phyloP scores from a whole-genome alignment of 1,140 invertebrate species.

The Drosophila guanche region DNA sequence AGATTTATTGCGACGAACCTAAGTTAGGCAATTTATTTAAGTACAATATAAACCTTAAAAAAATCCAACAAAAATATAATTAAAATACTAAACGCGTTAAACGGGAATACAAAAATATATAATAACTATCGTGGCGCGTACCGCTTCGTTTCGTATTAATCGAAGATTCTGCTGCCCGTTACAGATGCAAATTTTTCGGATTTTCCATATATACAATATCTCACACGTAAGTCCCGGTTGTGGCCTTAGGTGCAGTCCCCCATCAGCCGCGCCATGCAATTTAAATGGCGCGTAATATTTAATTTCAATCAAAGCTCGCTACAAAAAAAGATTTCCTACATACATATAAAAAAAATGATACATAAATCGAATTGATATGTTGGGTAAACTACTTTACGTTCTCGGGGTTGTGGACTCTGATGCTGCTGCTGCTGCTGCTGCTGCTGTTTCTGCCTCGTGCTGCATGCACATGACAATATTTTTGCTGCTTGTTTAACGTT shows the following conservation, averaged over 20 bases:
- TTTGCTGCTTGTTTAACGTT: slow-evolving; percentile 79
- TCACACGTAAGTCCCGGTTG: slow-evolving; percentile 86
- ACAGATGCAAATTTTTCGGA: slow-evolving; percentile 87
- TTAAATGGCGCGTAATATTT: slow-evolving; percentile 44
- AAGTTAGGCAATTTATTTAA: neutral
- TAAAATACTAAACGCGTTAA: slow-evolving; percentile 34
- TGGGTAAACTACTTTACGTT: slow-evolving; percentile 73
- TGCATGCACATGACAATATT: slow-evolving; percentile 76
- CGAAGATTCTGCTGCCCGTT: slow-evolving; percentile 72
- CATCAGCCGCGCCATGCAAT: slow-evolving; percentile 1
- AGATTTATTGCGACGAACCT: neutral
- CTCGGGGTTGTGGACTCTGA: slow-evolving; percentile 3
- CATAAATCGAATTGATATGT: slow-evolving; percentile 79
- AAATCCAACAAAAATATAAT: slow-evolving; percentile 9
- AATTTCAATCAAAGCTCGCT: slow-evolving; percentile 57
- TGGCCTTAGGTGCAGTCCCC: slow-evolving; percentile 11
- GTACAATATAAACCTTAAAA: neutral
- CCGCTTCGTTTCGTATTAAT: slow-evolving; percentile 45
- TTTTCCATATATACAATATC: slow-evolving; percentile 87
- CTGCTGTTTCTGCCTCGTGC: slow-evolving; percentile 13
- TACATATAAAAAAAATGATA: slow-evolving; percentile 5
- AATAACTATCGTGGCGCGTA: slow-evolving; percentile 20
- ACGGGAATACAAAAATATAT: slow-evolving; percentile 21
- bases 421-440: slow-evolving; percentile 17
- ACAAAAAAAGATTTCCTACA: neutral